phyloP scores from a whole-genome alignment of 2,113 vertebrate species.

The Pelvicachromis taeniatus region DNA sequence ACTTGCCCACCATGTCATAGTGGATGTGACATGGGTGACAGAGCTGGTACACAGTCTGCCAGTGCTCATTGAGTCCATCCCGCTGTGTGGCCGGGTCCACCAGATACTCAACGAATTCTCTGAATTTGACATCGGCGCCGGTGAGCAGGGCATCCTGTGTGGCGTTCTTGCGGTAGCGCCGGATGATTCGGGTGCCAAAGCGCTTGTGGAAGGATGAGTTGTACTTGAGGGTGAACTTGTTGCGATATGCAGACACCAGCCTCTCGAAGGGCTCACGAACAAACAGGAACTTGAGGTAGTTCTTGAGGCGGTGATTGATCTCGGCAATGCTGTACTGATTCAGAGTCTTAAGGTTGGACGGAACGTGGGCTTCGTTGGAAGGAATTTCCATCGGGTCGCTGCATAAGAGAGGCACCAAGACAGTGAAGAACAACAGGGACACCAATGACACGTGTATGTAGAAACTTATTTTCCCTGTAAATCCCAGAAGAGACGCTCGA shows the following conservation, averaged over 20 bases:
- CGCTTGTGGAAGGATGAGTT: constrained; percentile 98
- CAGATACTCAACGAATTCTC: constrained; percentile 92
- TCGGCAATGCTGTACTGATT: constrained; percentile 97
- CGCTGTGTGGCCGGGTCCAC: constrained; percentile 88
- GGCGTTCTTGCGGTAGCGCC: constrained; percentile 91
- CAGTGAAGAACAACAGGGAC: neutral
- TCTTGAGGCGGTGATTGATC: constrained; percentile 96
- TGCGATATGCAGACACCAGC: constrained; percentile 95
- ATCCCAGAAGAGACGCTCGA: neutral
- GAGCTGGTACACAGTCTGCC: constrained; percentile 92
- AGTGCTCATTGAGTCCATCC: constrained; percentile 96
- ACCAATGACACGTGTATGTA: neutral
- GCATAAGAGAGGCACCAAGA: neutral
- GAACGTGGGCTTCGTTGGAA: constrained; percentile 89
- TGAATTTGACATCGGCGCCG: constrained; percentile 87
- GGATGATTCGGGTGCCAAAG: constrained; percentile 92
- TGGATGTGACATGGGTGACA: constrained; percentile 98
- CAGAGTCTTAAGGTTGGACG: constrained; percentile 92
- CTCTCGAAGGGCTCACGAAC: constrained; percentile 96
- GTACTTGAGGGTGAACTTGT: constrained; percentile 98
- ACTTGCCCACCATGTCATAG: constrained; percentile 97
- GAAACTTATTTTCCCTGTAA: neutral
- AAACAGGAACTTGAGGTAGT: constrained; percentile 97
- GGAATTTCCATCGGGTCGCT: constrained; percentile 96
- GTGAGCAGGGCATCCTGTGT: constrained; percentile 86